phyloP scores from a whole-genome alignment of 2,888 invertebrate genomes.

The Xestia rhomboidea region DNA sequence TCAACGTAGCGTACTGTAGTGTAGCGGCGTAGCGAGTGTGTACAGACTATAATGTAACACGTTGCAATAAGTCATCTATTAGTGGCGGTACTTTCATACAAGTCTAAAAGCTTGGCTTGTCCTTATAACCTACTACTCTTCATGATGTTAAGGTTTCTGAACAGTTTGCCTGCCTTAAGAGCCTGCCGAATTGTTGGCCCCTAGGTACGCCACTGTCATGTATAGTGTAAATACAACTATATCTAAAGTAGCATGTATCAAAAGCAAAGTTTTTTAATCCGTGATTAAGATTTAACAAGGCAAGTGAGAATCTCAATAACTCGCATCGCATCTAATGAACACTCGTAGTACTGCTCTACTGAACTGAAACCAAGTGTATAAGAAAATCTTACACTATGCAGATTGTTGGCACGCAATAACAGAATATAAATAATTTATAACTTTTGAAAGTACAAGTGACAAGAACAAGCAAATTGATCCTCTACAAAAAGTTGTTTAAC shows the following conservation, averaged over 20 bases:
- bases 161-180: too few species aligned
- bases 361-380: slow-evolving; percentile 23
- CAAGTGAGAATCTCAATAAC: slow-evolving; percentile 5
- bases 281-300: background rate
- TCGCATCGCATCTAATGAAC: background rate
- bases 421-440: slow-evolving; percentile 36
- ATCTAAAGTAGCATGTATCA: background rate
- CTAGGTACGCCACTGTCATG: too few species aligned
- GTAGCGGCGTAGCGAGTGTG: background rate
- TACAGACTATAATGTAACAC: background rate
- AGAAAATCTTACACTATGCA: slow-evolving; percentile 35
- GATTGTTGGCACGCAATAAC: slow-evolving; percentile 31
- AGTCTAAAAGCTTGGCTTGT: too few species aligned
- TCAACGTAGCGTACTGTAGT: too few species aligned
- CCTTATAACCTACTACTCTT: too few species aligned
- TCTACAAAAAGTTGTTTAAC: slow-evolving; percentile 37
- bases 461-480: slow-evolving; percentile 24
- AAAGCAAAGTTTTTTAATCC: background rate
- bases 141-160: too few species aligned
- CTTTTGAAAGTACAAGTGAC: slow-evolving; percentile 55
- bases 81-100: too few species aligned
- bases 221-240: background rate
- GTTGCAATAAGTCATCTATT: background rate
- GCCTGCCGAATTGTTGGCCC: too few species aligned
- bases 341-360: slow-evolving; percentile 33